Conservation (phyloP, 2,888 invertebrate genomes). For the Muscina levida region DNA sequence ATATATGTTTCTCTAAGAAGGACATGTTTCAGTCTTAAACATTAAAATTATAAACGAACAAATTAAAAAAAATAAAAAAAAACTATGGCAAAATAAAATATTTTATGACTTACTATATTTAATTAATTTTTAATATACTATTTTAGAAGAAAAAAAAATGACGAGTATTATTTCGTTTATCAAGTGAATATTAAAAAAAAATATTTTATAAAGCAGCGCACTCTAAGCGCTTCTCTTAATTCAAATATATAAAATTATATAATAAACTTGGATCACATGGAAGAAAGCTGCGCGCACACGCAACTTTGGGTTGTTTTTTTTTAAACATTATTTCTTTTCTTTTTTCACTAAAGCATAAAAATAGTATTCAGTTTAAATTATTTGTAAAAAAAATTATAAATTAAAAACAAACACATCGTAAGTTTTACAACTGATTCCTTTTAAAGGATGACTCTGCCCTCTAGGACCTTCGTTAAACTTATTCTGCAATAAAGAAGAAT, state of each 20-base stretch:
- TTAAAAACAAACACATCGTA: constrained; percentile 48
- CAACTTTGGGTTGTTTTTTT: constrained; percentile 20
- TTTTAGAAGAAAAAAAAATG: constrained; percentile 31
- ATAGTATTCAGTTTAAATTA: constrained; percentile 30
- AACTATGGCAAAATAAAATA: constrained; percentile 74
- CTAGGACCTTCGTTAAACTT: constrained; percentile 54
- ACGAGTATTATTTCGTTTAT: constrained; percentile 59
- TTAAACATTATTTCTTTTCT: too few species aligned
- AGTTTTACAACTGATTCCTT: constrained; percentile 44
- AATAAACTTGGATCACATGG: constrained; percentile 49
- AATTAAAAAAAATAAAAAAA: constrained; percentile 52
- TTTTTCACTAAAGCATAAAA: constrained; percentile 29
- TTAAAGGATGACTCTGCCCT: background rate
- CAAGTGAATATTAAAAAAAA: background rate
- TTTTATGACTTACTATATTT: constrained; percentile 57
- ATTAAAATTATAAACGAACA: constrained; percentile 69
- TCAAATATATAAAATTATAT: constrained; percentile 18
- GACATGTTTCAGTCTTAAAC: constrained; percentile 80
- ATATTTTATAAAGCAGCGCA: constrained; percentile 25
- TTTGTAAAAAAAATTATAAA: constrained; percentile 47
- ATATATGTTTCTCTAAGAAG: constrained; percentile 72
- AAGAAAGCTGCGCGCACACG: constrained; percentile 41
- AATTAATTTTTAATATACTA: constrained; percentile 25
- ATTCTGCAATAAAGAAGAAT: constrained; percentile 69
- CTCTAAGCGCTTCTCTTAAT: background rate